Evolutionary conservation across 23 tunicate species (phyloP), one percentile per base, ranked within the genome.

Genomic region (Ciona savignyi): DNA sequence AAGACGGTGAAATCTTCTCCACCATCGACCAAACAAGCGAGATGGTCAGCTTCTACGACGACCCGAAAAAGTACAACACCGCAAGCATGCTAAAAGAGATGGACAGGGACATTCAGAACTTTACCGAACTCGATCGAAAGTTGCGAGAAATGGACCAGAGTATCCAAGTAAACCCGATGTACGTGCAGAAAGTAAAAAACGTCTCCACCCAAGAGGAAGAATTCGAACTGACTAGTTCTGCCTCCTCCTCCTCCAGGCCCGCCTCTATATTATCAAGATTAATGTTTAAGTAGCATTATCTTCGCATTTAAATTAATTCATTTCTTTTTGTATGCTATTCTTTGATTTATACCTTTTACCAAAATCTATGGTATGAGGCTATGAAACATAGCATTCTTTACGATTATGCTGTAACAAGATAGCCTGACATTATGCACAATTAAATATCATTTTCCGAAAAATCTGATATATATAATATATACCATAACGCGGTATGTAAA

Each of bases 11-110:
- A 62, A 89, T 89, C 29, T 74, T 74, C 26, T 87, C 89, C 0
- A 56, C 27, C 29, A 83, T 89, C 15, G 82, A 89, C 62, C 85
- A 89, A 33, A 70, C 74, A 30, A 86, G 86, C 34, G 70, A 75
- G 19, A 89, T 89, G 96, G 96, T 89, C 24, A 89, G 85, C 70
- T 89, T 89, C 70, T 89, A 83, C 49, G 96, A 89, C 70, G 81
- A 89, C 70, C 70, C 85, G 0, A 80, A 83, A 32, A 89, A 83
- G 32, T 89, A 89, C 78, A 78, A 89, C 72, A 74, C 87, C 2
- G 79, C 79, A 3, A 81, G 60, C 27, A 74, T 79, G 89, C 80
- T 89, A 24, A 67, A 79, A 62, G 81, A 69, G 73, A 83, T 89
- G 31, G 85, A 89, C 66, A 28, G 62, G 23, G 80, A 83, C 60